Conservation (phyloP, 2,888 invertebrate genomes). For the Melieria omissa region DNA sequence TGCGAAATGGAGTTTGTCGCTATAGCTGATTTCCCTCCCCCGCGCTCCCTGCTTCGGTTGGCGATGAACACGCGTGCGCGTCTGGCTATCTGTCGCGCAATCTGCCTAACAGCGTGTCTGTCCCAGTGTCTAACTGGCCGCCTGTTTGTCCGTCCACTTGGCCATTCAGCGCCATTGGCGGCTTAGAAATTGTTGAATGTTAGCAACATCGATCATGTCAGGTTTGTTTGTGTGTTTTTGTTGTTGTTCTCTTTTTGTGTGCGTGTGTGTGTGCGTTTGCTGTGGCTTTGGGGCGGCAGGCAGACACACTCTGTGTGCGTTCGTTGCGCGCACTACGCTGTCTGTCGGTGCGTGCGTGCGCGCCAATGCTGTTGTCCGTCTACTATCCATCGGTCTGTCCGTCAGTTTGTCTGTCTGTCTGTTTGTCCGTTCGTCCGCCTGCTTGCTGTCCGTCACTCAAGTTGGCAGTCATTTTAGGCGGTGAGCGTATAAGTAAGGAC, state of each 20-base stretch:
- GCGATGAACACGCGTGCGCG: slow-evolving; percentile 6
- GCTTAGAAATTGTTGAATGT: slow-evolving; percentile 25
- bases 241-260: slow-evolving; percentile 9
- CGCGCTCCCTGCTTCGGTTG: background rate
- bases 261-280: background rate
- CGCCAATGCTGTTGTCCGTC: background rate
- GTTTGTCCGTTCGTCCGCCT: slow-evolving; percentile 3
- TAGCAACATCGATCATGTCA: slow-evolving; percentile 29
- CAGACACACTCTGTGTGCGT: background rate
- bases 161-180: background rate
- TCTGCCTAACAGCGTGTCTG: background rate
- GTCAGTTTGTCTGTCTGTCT: slow-evolving; percentile 6
- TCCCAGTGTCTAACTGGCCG: background rate
- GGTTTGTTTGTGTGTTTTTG: slow-evolving; percentile 1
- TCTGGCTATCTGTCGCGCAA: background rate
- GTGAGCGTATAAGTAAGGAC: slow-evolving; percentile 56
- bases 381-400: background rate
- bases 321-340: too few species aligned
- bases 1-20: slow-evolving; percentile 23
- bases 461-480: slow-evolving; percentile 54
- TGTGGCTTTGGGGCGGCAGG: too few species aligned
- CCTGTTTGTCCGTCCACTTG: background rate
- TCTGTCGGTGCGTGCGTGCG: slow-evolving; percentile 7
- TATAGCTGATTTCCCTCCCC: background rate
- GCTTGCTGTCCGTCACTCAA: slow-evolving; percentile 18